A percentile compares a stretch with the other conserved stretches of the same genome.
These are phyloP conservation scores for Myopa testacea DNA, from an alignment of 2,888 invertebrate species.

Conservation along the genomic window DNA sequence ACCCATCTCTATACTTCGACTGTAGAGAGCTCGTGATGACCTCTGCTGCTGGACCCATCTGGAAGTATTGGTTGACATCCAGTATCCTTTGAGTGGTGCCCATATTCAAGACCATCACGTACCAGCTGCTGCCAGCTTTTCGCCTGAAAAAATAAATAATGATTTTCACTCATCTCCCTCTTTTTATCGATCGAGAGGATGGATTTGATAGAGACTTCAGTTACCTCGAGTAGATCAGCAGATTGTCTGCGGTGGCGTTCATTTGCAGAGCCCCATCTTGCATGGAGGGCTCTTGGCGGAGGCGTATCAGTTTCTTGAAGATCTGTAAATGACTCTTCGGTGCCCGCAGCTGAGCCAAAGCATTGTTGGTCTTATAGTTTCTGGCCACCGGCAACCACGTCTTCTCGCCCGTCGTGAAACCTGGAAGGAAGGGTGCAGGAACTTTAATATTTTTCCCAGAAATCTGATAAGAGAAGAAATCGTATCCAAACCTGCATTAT, in stretches of 20 bases:
- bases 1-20: constrained; percentile 54
- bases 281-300: constrained; percentile 69
- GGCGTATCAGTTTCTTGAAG: constrained; percentile 71
- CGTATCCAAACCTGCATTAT: constrained; percentile 56
- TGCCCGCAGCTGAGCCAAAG: constrained; percentile 68
- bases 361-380: constrained; percentile 72
- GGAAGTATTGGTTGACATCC: constrained; percentile 62
- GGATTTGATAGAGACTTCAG: not conserved
- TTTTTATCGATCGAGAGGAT: not conserved
- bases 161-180: not conserved
- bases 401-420: constrained; percentile 49
- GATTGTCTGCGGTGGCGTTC: constrained; percentile 47
- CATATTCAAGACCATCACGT: constrained; percentile 70
- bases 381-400: constrained; percentile 77
- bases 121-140: constrained; percentile 46
- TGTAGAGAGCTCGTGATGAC: constrained; percentile 55
- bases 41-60: constrained; percentile 49
- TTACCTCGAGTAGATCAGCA: constrained; percentile 54
- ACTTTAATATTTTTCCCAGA: not conserved
- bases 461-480: not conserved
- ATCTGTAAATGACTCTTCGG: constrained; percentile 72
- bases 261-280: constrained; percentile 50
- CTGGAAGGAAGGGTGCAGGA: constrained; percentile 35
- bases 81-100: constrained; percentile 65
- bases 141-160: constrained; percentile 38